phyloP scores from a whole-genome alignment of 2,797 vertebrate species.

The Corythornis leucogaster region DNA sequence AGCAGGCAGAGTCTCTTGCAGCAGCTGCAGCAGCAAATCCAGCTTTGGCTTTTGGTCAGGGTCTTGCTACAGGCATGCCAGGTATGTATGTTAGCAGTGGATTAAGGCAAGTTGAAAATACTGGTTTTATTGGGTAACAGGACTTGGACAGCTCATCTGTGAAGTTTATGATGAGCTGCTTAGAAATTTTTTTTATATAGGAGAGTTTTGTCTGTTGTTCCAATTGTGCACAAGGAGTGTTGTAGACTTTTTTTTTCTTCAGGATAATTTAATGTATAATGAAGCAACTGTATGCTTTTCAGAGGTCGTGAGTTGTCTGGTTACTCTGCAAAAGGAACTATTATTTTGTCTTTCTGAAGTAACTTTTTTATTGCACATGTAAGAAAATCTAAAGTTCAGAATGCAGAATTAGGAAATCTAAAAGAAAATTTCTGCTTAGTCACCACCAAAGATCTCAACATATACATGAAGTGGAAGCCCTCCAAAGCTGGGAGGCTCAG shows the following conservation, averaged over 20 bases:
- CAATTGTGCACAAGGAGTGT: no score
- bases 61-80: conserved; percentile 91
- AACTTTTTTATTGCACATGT: background rate
- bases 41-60: conserved; percentile 91
- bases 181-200: background rate
- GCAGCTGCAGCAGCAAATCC: conserved; percentile 91
- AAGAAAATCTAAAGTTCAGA: background rate
- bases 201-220: no score
- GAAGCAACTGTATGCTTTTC: background rate
- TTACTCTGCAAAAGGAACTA: background rate
- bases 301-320: background rate
- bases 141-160: no score
- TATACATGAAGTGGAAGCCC: background rate
- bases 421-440: background rate
- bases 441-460: background rate
- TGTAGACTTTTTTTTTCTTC: no score
- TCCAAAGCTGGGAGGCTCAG: background rate
- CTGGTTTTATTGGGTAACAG: no score
- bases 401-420: background rate
- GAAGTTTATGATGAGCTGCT: no score
- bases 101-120: background rate
- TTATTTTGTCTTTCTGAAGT: background rate
- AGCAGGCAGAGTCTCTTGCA: conserved; percentile 93
- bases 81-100: conserved; percentile 76
- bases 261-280: no score